Base-by-base conservation (phyloP, 1,140 invertebrate species). In the Zaprionus nigranus region DNA sequence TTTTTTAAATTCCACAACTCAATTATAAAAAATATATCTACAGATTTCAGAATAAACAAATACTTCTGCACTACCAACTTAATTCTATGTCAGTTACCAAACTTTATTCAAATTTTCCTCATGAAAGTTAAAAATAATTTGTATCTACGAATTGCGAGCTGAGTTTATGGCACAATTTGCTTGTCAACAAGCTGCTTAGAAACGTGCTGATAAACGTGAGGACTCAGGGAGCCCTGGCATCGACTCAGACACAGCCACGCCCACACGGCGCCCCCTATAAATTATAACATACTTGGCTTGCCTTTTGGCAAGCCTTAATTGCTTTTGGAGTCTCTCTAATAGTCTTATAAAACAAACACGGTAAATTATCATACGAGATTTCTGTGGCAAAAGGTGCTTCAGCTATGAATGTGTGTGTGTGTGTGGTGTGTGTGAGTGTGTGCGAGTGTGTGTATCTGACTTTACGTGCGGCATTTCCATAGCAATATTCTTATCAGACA, bases 341-440 rank as follows among this genome's bases (percentile, higher is more conserved):
- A 78, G 71, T 58, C 76, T 78, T 75, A 77, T 77, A 75, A 78
- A 78, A 78, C 72, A 78, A 78, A 75, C 65, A 78, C 72, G 60
- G 54, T 75, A 75, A 78, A 78, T 78, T 78, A 78, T 70, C 60
- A 75, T 67, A 34, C n/a, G 56, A 73, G 63, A 66, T 73, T 66
- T 67, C 43, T 53, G 22, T 30, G 57, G 53, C 64, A 72, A 65
- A 24, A 67, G 40, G 63, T 34, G 28, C 30, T 36, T 26, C 20
- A 43, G 15, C 43, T 65, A 12, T 58, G 17, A 5, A 9, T 65
- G 7, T 28, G 17, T 51, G 13, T 30, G 22, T 46, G 40, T 38
- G 36, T 17, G 28, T 17, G 20, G 36, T 17, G 28, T 17, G 20
- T 26, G 38, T 24, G 24, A 11, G 51, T 24, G 49, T 24, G 53